Conservation (phyloP, 2,113 vertebrate species). For the Myiopsitta monachus region DNA sequence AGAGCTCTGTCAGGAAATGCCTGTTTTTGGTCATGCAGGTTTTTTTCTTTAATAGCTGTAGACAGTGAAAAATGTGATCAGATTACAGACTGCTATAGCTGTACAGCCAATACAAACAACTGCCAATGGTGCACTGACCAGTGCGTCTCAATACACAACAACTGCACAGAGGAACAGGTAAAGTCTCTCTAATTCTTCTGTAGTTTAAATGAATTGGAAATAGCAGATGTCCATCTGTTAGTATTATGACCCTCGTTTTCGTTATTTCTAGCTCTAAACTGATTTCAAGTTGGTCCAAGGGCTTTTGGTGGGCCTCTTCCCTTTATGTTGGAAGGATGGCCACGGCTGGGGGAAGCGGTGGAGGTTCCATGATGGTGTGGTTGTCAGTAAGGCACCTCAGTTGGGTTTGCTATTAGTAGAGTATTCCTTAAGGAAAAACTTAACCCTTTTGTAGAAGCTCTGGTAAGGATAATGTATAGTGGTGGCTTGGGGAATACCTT, state of each 20-base stretch:
- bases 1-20: slow-evolving; percentile 50
- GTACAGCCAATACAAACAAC: slow-evolving; percentile 91
- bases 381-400: neutral
- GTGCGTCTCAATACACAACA: slow-evolving; percentile 85
- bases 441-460: neutral
- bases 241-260: neutral
- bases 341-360: neutral
- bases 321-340: neutral
- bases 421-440: neutral
- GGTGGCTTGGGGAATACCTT: neutral
- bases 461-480: neutral
- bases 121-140: slow-evolving; percentile 92
- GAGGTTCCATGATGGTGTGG: neutral
- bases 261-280: neutral
- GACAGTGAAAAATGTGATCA: slow-evolving; percentile 91
- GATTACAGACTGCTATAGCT: slow-evolving; percentile 97
- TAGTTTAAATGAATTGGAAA: neutral
- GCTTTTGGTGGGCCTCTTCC: neutral
- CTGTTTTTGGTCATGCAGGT: slow-evolving; percentile 61
- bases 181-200: neutral
- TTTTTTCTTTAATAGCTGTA: slow-evolving; percentile 76
- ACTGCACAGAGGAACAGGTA: slow-evolving; percentile 89
- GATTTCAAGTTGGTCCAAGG: neutral
- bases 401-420: neutral
- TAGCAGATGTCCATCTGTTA: neutral